A percentile compares a stretch with the other conserved stretches of the same genome.
These are phyloP conservation scores for Synanthedon myopaeformis DNA, from an alignment of 2,888 invertebrate species.

Conservation along the genomic window DNA sequence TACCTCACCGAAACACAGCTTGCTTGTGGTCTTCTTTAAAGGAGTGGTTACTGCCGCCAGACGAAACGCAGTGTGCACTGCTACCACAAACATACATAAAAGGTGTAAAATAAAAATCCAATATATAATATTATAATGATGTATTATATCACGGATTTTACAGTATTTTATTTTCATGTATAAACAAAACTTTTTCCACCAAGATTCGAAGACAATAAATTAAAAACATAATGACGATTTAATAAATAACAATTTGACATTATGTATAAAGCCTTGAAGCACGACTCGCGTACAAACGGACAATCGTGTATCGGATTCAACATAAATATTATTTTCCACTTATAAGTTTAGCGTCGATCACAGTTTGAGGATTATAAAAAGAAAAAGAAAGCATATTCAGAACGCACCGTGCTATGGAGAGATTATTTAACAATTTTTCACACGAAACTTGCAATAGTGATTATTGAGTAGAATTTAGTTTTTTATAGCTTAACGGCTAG, in stretches of 20 bases:
- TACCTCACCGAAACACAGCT: too few species aligned
- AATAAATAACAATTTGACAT: constrained; percentile 67
- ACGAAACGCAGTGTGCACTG: too few species aligned
- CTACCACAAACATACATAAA: background rate
- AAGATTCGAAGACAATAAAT: constrained; percentile 65
- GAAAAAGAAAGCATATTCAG: constrained; percentile 61
- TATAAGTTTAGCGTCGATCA: constrained; percentile 67
- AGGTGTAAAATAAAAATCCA: constrained; percentile 44
- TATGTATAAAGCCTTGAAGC: constrained; percentile 46
- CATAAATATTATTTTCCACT: constrained; percentile 54
- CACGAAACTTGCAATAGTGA: constrained; percentile 62
- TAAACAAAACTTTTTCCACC: constrained; percentile 63
- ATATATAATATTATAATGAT: constrained; percentile 58
- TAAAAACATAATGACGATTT: constrained; percentile 59
- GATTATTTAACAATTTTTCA: constrained; percentile 53
- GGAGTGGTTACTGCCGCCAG: too few species aligned
- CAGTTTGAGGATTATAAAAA: constrained; percentile 69
- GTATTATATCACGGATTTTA: constrained; percentile 70
- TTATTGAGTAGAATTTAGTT: constrained; percentile 64
- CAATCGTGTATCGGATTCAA: constrained; percentile 43
- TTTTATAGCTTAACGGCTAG: constrained; percentile 62
- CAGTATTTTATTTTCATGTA: constrained; percentile 63
- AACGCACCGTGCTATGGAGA: constrained; percentile 67
- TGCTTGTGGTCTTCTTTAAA: too few species aligned
- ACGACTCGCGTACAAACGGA: constrained; percentile 39